phyloP scores from a whole-genome alignment of 1,140 invertebrate species.

The Planococcus citri region DNA sequence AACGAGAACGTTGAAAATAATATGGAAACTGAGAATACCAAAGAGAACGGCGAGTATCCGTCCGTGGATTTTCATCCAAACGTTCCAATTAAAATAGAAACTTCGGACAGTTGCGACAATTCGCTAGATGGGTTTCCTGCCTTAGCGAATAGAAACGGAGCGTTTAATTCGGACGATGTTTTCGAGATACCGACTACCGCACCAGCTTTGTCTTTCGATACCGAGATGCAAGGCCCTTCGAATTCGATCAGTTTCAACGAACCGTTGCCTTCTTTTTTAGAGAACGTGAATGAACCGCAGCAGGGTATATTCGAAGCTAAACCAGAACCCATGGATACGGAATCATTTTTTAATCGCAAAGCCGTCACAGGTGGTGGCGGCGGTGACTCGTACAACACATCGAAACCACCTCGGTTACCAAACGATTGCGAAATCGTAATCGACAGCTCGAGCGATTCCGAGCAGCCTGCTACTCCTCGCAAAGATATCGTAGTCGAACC shows the following conservation, averaged over 20 bases:
- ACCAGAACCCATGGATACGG: not conserved
- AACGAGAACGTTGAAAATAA: not conserved
- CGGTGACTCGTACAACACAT: not conserved
- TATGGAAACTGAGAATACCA: conserved; percentile 12
- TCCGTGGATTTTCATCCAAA: conserved; percentile 29
- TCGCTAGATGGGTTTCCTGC: not conserved
- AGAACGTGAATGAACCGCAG: not conserved
- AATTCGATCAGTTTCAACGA: not conserved
- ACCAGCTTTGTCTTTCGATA: not conserved
- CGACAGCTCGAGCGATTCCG: conserved; percentile 12
- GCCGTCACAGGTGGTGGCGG: not conserved
- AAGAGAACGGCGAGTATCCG: conserved; percentile 10
- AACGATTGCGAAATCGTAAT: conserved; percentile 10
- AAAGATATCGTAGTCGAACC: not conserved
- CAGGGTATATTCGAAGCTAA: not conserved
- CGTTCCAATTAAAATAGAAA: conserved; percentile 42
- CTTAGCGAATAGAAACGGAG: not conserved
- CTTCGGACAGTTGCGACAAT: conserved; percentile 25
- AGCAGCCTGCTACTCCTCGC: not conserved
- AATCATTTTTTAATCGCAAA: conserved; percentile 3
- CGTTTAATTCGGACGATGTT: not conserved
- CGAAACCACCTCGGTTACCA: not conserved
- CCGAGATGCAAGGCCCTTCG: not conserved
- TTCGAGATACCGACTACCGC: not conserved
- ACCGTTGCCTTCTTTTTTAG: conserved; percentile 14